Evolutionary conservation across 2,113 vertebrate genomes (phyloP).

Genomic region (Rhineura floridana): DNA sequence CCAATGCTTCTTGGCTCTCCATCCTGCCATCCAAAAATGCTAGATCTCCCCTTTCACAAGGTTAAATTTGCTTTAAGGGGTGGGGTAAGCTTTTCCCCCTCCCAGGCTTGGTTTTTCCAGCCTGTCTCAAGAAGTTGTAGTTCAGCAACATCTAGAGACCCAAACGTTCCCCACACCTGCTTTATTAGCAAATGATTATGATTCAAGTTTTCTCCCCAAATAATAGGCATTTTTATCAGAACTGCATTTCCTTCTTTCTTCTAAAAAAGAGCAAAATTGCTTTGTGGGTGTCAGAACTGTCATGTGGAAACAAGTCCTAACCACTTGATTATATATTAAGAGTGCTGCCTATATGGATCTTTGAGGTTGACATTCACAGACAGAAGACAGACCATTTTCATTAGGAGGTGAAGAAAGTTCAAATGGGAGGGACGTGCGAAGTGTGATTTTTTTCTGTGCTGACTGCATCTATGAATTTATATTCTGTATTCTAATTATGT

Average conservation of each 20-base stretch:
- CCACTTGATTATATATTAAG: conserved; percentile 36
- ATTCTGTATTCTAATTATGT: conserved; percentile 2
- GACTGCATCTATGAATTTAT: background rate
- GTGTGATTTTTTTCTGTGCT: conserved; percentile 21
- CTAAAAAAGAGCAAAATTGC: conserved; percentile 27
- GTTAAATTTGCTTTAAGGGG: too few species aligned
- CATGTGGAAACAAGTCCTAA: background rate
- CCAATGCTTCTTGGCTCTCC: too few species aligned
- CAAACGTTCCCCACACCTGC: too few species aligned
- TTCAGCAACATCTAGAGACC: too few species aligned
- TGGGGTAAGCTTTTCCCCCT: too few species aligned
- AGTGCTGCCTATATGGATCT: background rate
- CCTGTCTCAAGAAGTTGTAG: too few species aligned
- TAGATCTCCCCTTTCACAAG: too few species aligned
- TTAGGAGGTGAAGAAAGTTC: conserved; percentile 21
- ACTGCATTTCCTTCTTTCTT: conserved; percentile 17
- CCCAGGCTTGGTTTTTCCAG: too few species aligned
- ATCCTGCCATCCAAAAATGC: too few species aligned
- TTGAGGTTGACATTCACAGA: conserved; percentile 28
- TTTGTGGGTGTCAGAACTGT: conserved; percentile 27
- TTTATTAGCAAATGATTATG: background rate
- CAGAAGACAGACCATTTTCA: conserved; percentile 17
- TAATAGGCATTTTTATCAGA: background rate
- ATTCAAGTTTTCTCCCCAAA: background rate
- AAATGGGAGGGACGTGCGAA: background rate